Evolutionary conservation across 2,113 vertebrate species (phyloP).

Genomic region (Phyllopteryx taeniolatus): DNA sequence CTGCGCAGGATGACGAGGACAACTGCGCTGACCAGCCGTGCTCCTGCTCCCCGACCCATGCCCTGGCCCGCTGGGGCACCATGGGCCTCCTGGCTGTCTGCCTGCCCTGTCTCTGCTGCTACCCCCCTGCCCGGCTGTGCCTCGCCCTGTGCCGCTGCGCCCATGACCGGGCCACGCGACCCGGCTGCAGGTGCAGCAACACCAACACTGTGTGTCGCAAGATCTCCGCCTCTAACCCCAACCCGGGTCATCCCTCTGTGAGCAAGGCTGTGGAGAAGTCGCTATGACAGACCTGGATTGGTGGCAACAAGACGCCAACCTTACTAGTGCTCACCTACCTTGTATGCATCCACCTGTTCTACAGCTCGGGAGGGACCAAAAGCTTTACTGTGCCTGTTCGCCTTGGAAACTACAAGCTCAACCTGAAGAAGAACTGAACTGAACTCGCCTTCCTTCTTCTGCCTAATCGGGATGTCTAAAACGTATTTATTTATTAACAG

Average conservation of each 20-base stretch:
- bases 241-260: conserved; percentile 72
- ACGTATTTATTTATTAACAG: conserved; percentile 60
- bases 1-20: conserved; percentile 90
- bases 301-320: conserved; percentile 3
- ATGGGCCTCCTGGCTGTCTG: conserved; percentile 88
- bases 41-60: conserved; percentile 81
- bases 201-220: conserved; percentile 96
- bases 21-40: conserved; percentile 95
- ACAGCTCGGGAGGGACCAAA: conserved; percentile 66
- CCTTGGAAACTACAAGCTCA: conserved; percentile 33
- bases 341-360: conserved; percentile 45
- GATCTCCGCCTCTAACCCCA: conserved; percentile 82
- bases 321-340: conserved; percentile 39
- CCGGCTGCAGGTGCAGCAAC: conserved; percentile 95
- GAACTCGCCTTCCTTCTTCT: conserved; percentile 19
- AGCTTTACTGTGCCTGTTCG: conserved; percentile 65
- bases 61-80: conserved; percentile 88
- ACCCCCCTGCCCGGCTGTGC: conserved; percentile 91
- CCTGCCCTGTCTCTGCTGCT: conserved; percentile 98
- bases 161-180: conserved; percentile 84
- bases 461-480: conserved; percentile 21
- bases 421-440: conserved; percentile 21
- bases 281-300: conserved; percentile 81
- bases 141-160: conserved; percentile 88
- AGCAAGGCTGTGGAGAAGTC: conserved; percentile 91